Evolutionary conservation across 2,797 vertebrate species (phyloP), one percentile per base, ranked within the genome.

Genomic region (Protonibea diacanthus): DNA sequence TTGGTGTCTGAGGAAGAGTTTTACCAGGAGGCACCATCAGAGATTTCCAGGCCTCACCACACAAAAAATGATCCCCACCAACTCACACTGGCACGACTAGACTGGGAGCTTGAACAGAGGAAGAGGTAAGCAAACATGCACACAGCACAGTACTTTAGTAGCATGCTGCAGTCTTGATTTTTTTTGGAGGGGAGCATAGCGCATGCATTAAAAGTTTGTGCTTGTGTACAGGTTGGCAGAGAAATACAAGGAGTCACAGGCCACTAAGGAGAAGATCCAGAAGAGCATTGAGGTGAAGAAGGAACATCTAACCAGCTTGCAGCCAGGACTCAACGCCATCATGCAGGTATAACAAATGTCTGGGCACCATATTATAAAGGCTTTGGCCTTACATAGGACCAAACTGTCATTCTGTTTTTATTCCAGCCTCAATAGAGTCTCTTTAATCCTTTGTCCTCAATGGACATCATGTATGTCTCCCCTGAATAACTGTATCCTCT

Each of bases 71-170:
- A 99, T 88, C 94, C 96, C 20, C 98, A 99, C 86, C 98, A 99
- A 83, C 98, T 98, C 86, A 99, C 98, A 0, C 91, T 99, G 71
- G 96, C 97, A 1, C 96, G 98, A 21, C 94, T 99, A 33, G 98
- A 99, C 93, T 99, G 98, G 98, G 98, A 99, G 88, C 94, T 99
- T 60, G 98, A 99, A 79, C 98, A 99, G 91, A 96, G 98, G 77
- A 99, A 99, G 91, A 97, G 97, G 98, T 99, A 76, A 7, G 20
- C 20, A 76, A 42, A 55, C 53, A 5, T 18, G 4, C 25, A n/a
- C 18, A 21, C 10, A 40, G 1, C 20, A 20, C 23, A n/a, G 49
- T 42, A 7, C 5, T 20, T 33, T n/a, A 17, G 4, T 20, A 21
- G n/a, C 52, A 23, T 53, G 20, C 17, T 58, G 13, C 40, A 4